Evolutionary conservation across 2,797 vertebrate species (phyloP), one percentile per base, ranked within the genome.

Genomic region (Diceros bicornis): DNA sequence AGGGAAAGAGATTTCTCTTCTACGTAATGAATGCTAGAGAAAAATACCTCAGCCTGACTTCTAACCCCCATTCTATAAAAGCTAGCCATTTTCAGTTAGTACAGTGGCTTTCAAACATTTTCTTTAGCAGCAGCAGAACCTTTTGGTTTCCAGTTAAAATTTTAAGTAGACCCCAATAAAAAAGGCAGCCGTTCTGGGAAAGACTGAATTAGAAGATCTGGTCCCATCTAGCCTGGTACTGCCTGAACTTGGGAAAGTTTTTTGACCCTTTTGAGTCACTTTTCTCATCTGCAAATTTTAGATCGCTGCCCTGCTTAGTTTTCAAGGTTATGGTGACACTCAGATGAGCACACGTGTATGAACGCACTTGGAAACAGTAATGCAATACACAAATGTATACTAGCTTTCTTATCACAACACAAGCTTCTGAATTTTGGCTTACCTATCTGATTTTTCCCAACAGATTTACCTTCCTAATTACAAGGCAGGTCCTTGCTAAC

Each of bases 391-490:
- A 82, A 90, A 95, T 96, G 92, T 23, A 87, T 10, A 55, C 90
- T 95, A 62, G 52, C 34, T 88, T 84, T 94, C 92, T 93, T 97
- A 97, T 95, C 96, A 90, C 89, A 96, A 96, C 81, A 94, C 90
- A 94, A 87, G 81, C 79, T 91, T 96, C 57, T 96, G 61, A 21
- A 66, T 92, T 96, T 97, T 98, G 98, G 98, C 97, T 98, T 87
- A 97, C 94, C 96, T 97, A 96, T 97, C 85, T 96, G 92, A 93
- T 97, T 98, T 96, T 93, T 57, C 94, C 94, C 68, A 97, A 91
- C 97, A 98, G 98, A 98, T 98, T 98, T 97, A 97, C 95, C 84
- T 98, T 64, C 77, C 66, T 97, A 97, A 97, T 98, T 98, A 96
- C 55, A 97, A 97, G 41, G 27, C 83, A 96, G 89, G 77, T 98